phyloP scores from a whole-genome alignment of 2,113 vertebrate genomes.

The Synchiropus splendidus region DNA sequence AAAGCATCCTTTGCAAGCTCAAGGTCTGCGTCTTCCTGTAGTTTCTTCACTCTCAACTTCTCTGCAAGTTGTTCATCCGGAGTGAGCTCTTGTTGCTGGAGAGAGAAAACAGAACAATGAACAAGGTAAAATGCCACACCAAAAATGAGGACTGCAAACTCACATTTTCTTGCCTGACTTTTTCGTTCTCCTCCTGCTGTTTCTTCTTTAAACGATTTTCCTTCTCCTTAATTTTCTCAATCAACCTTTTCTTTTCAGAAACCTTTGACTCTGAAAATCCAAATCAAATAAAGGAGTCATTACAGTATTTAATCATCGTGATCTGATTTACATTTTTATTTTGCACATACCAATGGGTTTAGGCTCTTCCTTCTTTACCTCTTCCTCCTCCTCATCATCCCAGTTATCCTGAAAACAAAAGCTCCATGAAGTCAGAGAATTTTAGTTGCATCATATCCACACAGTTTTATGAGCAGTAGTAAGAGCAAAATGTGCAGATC shows the following conservation, averaged over 20 bases:
- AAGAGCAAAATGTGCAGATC: too few species aligned
- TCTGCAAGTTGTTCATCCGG: slow-evolving; percentile 83
- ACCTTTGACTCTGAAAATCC: slow-evolving; percentile 73
- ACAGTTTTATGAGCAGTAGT: too few species aligned
- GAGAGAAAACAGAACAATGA: neutral
- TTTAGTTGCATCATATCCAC: too few species aligned
- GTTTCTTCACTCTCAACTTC: slow-evolving; percentile 83
- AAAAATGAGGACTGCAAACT: slow-evolving; percentile 11
- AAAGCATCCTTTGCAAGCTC: slow-evolving; percentile 93
- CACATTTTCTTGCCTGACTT: slow-evolving; percentile 68
- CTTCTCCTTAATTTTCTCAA: slow-evolving; percentile 94
- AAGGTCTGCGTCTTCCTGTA: slow-evolving; percentile 89
- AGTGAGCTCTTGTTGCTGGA: slow-evolving; percentile 60
- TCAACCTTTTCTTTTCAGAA: slow-evolving; percentile 93
- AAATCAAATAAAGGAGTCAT: slow-evolving; percentile 1
- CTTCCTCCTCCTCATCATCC: slow-evolving; percentile 81
- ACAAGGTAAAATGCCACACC: slow-evolving; percentile 3
- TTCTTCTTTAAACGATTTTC: slow-evolving; percentile 84
- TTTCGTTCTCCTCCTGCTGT: slow-evolving; percentile 63
- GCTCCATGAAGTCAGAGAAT: too few species aligned
- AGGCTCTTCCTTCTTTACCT: slow-evolving; percentile 44
- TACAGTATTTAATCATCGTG: too few species aligned
- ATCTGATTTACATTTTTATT: neutral
- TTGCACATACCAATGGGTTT: slow-evolving; percentile 19
- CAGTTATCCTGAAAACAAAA: slow-evolving; percentile 81